These are phyloP conservation scores for Xenus cinereus DNA, from an alignment of 2,113 vertebrate genomes.

Conservation along the genomic window DNA sequence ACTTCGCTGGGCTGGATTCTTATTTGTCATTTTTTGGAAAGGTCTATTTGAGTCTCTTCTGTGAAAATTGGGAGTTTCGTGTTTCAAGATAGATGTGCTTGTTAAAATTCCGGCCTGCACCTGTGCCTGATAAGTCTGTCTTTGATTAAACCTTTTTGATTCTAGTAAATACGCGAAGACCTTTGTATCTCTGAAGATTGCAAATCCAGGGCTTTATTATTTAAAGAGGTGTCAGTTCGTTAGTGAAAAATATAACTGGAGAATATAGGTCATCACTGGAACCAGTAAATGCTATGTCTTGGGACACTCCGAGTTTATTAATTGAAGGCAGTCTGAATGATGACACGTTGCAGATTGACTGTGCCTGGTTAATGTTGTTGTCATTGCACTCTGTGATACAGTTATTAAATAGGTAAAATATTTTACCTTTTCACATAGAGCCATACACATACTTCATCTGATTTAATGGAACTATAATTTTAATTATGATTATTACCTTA, in stretches of 20 bases:
- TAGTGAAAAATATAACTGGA: constrained; percentile 41
- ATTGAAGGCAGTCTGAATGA: constrained; percentile 47
- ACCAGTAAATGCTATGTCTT: constrained; percentile 14
- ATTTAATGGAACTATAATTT: constrained; percentile 81
- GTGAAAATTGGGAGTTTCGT: neutral
- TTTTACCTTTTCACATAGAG: constrained; percentile 75
- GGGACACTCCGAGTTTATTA: constrained; percentile 49
- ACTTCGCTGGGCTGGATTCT: neutral
- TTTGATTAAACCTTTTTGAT: constrained; percentile 28
- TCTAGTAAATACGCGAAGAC: constrained; percentile 19
- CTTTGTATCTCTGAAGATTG: constrained; percentile 30
- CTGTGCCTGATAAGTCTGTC: neutral
- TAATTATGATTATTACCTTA: constrained; percentile 83
- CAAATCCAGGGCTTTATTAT: constrained; percentile 43
- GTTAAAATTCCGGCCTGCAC: neutral
- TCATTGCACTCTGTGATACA: constrained; percentile 74
- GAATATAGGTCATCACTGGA: constrained; percentile 52
- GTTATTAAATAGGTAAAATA: constrained; percentile 81
- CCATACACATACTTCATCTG: constrained; percentile 76
- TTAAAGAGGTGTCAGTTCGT: constrained; percentile 13
- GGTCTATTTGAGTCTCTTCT: neutral
- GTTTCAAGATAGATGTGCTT: neutral
- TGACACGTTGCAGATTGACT: constrained; percentile 37
- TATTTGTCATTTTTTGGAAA: neutral
- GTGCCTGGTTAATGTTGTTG: constrained; percentile 74